Conservation (phyloP, 2,888 invertebrate genomes). For the Patella caerulea region DNA sequence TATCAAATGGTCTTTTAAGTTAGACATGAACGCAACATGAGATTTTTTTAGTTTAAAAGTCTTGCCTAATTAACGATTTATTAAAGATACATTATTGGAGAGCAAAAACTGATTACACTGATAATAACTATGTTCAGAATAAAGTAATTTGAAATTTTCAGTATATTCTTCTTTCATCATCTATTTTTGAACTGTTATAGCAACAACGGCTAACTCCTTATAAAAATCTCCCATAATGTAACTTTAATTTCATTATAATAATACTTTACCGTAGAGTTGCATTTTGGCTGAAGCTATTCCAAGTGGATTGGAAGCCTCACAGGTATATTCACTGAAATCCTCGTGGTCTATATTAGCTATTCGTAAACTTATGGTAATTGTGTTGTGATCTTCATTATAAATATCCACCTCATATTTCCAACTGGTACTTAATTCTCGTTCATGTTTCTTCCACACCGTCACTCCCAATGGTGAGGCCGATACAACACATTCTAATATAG, state of each 20-base stretch:
- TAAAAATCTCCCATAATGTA: too few relatives aligned
- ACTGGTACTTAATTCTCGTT: constrained; percentile 43
- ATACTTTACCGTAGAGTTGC: constrained; percentile 49
- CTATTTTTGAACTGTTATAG: too few relatives aligned
- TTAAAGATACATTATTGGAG: too few relatives aligned
- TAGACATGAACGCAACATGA: too few relatives aligned
- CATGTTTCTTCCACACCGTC: constrained; percentile 56
- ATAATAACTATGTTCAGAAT: too few relatives aligned
- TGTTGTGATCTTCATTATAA: constrained; percentile 46
- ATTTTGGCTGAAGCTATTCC: constrained; percentile 43
- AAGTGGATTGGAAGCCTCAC: constrained; percentile 49
- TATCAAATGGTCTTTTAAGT: too few relatives aligned
- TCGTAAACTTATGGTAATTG: constrained; percentile 44
- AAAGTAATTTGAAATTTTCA: too few relatives aligned
- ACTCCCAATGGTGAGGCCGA: constrained; percentile 59
- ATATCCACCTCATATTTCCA: constrained; percentile 45
- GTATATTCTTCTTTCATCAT: too few relatives aligned
- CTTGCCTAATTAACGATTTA: too few relatives aligned
- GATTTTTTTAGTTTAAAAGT: too few relatives aligned
- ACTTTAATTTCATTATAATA: background rate
- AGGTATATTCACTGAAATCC: constrained; percentile 54
- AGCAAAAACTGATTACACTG: too few relatives aligned
- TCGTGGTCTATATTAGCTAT: constrained; percentile 42
- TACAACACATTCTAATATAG: constrained; percentile 64
- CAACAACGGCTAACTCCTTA: too few relatives aligned